Evolutionary conservation across 2,888 invertebrate genomes (phyloP).

Genomic region (Mythimna vitellina): DNA sequence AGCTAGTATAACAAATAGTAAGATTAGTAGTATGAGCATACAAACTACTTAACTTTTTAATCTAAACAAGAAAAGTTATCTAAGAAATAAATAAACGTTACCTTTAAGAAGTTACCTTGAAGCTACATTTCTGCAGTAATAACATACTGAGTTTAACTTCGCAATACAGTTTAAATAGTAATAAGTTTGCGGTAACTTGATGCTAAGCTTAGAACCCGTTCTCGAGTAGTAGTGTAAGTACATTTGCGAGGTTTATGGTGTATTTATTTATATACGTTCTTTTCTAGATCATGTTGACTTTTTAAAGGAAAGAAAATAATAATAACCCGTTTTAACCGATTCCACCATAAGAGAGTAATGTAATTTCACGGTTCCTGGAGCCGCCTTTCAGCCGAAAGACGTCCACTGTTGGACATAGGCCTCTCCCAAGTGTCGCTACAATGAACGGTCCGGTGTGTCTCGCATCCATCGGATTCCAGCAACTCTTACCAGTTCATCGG

Average conservation of each 20-base stretch:
- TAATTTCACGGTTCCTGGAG: no score
- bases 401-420: no score
- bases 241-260: neutral
- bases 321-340: no score
- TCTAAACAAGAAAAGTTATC: constrained; percentile 29
- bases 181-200: constrained; percentile 15
- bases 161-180: constrained; percentile 41
- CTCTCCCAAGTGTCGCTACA: no score
- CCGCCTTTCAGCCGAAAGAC: no score
- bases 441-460: no score
- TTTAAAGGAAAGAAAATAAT: no score
- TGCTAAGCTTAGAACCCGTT: constrained; percentile 7
- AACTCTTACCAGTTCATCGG: no score
- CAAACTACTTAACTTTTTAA: neutral
- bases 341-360: no score
- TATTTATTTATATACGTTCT: neutral
- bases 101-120: neutral
- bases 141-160: constrained; percentile 31
- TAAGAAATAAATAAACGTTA: constrained; percentile 13
- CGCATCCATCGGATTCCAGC: no score
- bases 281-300: neutral
- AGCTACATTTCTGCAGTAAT: constrained; percentile 27
- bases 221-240: neutral
- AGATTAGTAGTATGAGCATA: neutral
- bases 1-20: no score